Evolutionary conservation across 1,140 invertebrate genomes (phyloP), one percentile per base, ranked within the genome.

Genomic region (Zaprionus africanus): DNA sequence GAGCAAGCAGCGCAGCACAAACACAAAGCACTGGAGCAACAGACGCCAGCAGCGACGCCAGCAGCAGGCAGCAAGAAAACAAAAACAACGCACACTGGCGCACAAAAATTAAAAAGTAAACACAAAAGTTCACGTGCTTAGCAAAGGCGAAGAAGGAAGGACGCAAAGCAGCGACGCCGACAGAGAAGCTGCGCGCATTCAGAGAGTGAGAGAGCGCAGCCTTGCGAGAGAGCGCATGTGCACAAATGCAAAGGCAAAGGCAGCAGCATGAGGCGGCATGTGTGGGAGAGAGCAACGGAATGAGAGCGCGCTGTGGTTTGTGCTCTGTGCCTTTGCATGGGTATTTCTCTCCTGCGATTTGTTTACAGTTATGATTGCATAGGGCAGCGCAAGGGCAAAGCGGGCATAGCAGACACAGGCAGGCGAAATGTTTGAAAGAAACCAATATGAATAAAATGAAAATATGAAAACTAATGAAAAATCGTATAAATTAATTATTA

Each of bases 101-200:
- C 19, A 34, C 58, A 56, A 69, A 84, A 87, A 87, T 87, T 78
- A 83, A 84, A 87, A 87, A 87, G 83, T 87, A 87, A 87, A 87
- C 84, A 87, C 84, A 87, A 87, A 87, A 88, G 82, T 88, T 87
- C 83, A 87, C 83, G 83, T 87, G 83, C 78, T 87, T 43, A 60
- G 60, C 57, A 58, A 46, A 36, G 58, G 17, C 41, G n/a, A n/a
- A 41, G 38, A 41, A 13, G 24, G 36, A 22, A 28, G 36, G n/a
- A 36, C 26, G 41, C 2, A 17, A 46, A 46, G n/a, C 41, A n/a
- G n/a, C 41, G 41, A 15, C 36, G 41, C 41, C 41, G 38, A 13
- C 13, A 17, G 13, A 2, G 26, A 34, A 34, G 31, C 31, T 34
- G 31, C 31, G 31, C 31, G 49, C n/a, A 51, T 12, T 24, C n/a